Conservation (phyloP, 2,797 vertebrate genomes). For the Nasua narica region DNA sequence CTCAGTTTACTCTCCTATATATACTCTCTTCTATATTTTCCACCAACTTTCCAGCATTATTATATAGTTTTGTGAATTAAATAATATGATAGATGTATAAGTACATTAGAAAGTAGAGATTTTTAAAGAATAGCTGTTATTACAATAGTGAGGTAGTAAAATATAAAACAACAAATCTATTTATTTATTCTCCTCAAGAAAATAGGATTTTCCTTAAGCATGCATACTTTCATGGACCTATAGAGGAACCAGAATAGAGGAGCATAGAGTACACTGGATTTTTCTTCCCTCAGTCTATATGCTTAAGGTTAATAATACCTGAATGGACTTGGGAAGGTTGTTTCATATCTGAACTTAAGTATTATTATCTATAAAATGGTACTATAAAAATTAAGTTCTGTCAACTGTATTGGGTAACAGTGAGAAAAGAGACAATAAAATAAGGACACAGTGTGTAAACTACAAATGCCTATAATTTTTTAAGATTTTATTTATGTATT, state of each 20-base stretch:
- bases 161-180: background rate
- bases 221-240: background rate
- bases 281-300: background rate
- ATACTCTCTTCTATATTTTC: background rate
- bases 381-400: background rate
- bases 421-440: background rate
- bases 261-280: background rate
- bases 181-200: background rate
- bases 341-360: background rate
- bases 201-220: background rate
- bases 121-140: background rate
- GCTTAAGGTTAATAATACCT: background rate
- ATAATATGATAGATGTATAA: background rate
- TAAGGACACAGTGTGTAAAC: background rate
- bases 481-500: too few species aligned
- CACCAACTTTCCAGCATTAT: background rate
- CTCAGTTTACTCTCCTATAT: background rate
- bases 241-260: background rate
- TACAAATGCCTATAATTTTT: too few species aligned
- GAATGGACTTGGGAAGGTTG: background rate
- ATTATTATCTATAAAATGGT: background rate
- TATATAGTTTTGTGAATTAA: background rate
- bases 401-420: background rate
- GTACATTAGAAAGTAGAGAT: background rate
- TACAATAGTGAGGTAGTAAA: background rate